Evolutionary conservation across 2,113 vertebrate genomes (phyloP).

Genomic region (Seriola quinqueradiata): DNA sequence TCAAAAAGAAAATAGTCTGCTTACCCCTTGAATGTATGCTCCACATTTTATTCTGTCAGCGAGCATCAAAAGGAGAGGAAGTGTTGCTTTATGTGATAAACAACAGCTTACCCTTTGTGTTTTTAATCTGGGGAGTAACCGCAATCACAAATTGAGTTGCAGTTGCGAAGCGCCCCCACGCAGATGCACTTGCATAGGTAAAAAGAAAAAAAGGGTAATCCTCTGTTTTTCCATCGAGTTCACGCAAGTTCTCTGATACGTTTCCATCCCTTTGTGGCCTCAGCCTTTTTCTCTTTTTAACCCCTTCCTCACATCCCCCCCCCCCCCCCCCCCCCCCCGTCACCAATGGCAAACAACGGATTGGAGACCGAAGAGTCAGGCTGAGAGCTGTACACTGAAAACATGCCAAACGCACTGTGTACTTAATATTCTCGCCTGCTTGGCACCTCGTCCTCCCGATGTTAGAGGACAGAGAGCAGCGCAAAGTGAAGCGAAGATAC

Average conservation of each 20-base stretch:
- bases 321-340: background rate
- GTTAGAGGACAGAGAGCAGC: background rate
- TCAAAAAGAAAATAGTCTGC: background rate
- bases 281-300: background rate
- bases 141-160: background rate
- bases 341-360: slow-evolving; percentile 41
- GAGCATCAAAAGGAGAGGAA: slow-evolving; percentile 2
- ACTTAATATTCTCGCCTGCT: slow-evolving; percentile 7
- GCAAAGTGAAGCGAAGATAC: slow-evolving; percentile 12
- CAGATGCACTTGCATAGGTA: slow-evolving; percentile 8
- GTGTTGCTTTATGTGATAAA: slow-evolving; percentile 23
- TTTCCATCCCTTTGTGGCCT: slow-evolving; percentile 18
- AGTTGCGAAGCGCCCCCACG: slow-evolving; percentile 19
- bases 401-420: slow-evolving; percentile 29
- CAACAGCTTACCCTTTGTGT: slow-evolving; percentile 36
- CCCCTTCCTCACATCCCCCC: background rate
- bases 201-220: slow-evolving; percentile 27
- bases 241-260: background rate
- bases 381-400: slow-evolving; percentile 3
- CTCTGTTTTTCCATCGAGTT: slow-evolving; percentile 25
- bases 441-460: background rate
- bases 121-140: slow-evolving; percentile 48
- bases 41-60: slow-evolving; percentile 13
- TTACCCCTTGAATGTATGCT: background rate
- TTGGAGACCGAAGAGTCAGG: slow-evolving; percentile 24